Evolutionary conservation across 2,888 invertebrate species (phyloP).

Genomic region (Platerodrilus igneus): DNA sequence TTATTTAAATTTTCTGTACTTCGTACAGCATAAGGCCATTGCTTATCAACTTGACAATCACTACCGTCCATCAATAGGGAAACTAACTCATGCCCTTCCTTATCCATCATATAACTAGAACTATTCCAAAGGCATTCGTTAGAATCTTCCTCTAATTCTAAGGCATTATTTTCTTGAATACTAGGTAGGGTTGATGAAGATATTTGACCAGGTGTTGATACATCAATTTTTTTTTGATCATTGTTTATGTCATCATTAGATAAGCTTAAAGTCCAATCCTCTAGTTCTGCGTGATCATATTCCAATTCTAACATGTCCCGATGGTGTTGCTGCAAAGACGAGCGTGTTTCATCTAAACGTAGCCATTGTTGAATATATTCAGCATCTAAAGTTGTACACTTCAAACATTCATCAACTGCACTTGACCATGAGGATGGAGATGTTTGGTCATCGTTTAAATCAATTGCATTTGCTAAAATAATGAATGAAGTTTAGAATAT

Average conservation of each 20-base stretch:
- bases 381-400: conserved; percentile 61
- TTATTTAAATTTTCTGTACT: conserved; percentile 32
- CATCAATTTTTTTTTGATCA: conserved; percentile 43
- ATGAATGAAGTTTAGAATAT: too few species aligned
- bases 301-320: conserved; percentile 65
- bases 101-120: conserved; percentile 65
- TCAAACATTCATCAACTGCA: conserved; percentile 55
- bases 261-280: conserved; percentile 73
- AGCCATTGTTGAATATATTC: conserved; percentile 75
- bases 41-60: conserved; percentile 53
- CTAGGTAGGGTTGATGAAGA: conserved; percentile 64
- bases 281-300: conserved; percentile 70
- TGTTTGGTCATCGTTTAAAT: conserved; percentile 40
- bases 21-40: conserved; percentile 61
- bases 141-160: conserved; percentile 69
- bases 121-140: conserved; percentile 73
- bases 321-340: conserved; percentile 63
- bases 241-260: conserved; percentile 63
- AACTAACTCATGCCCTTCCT: conserved; percentile 62
- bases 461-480: conserved; percentile 37
- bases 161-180: conserved; percentile 67
- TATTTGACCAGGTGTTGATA: conserved; percentile 59
- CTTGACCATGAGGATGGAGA: conserved; percentile 55
- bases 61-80: conserved; percentile 51
- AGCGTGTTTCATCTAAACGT: conserved; percentile 66